Evolutionary conservation across 1,140 invertebrate species (phyloP).

Genomic region (Tachypleus tridentatus): DNA sequence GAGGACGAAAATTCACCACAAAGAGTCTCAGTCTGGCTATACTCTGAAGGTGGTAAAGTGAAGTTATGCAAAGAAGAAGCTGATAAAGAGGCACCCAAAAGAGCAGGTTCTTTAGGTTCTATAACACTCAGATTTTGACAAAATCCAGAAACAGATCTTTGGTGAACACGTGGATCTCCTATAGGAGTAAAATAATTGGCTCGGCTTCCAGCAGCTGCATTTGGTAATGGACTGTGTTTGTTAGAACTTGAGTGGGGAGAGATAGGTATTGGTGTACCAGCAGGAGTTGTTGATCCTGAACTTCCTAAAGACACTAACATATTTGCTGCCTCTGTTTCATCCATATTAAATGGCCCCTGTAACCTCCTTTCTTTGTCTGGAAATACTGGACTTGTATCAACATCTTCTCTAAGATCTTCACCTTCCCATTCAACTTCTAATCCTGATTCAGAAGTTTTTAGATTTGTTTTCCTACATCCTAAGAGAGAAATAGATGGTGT

Average conservation of each 20-base stretch:
- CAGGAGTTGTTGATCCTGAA: conserved; percentile 74
- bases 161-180: not conserved
- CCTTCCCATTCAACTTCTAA: conserved; percentile 56
- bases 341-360: conserved; percentile 68
- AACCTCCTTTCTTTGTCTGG: conserved; percentile 42
- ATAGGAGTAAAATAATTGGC: not conserved
- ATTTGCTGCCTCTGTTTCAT: conserved; percentile 92
- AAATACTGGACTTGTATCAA: conserved; percentile 68
- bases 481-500: conserved; percentile 24
- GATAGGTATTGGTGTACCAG: conserved; percentile 28
- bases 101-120: not conserved
- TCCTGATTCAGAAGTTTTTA: conserved; percentile 31
- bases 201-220: conserved; percentile 2
- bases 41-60: no score
- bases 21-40: no score
- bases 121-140: not conserved
- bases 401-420: conserved; percentile 57
- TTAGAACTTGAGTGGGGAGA: conserved; percentile 15
- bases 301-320: conserved; percentile 89
- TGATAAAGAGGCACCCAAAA: not conserved
- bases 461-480: conserved; percentile 28
- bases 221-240: conserved; percentile 9
- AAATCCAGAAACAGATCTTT: no score
- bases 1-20: no score
- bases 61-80: no score